Evolutionary conservation across 2,113 vertebrate species (phyloP).

Genomic region (Mus musculus): DNA sequence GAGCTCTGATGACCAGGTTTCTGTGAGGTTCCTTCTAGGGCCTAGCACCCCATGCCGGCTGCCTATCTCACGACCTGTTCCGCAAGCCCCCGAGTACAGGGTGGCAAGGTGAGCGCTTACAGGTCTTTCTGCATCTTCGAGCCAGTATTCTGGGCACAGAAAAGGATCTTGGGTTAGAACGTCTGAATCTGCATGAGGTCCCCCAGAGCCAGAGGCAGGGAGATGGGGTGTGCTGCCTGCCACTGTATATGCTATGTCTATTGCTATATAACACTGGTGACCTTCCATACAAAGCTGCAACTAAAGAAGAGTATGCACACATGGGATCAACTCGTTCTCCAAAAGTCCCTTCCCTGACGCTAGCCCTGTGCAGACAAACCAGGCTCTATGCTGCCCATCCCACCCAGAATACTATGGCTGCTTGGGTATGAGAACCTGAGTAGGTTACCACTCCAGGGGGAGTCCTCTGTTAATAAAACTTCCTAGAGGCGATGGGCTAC

Average conservation of each 20-base stretch:
- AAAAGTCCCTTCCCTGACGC: background rate
- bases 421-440: background rate
- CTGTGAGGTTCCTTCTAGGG: background rate
- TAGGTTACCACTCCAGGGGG: background rate
- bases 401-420: background rate
- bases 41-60: background rate
- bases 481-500: background rate
- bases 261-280: background rate
- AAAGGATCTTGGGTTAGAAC: background rate
- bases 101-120: background rate
- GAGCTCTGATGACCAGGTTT: background rate
- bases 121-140: background rate
- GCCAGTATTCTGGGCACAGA: background rate
- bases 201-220: background rate
- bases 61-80: background rate
- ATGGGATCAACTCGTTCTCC: background rate
- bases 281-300: background rate
- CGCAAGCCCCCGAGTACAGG: no score
- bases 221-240: no score
- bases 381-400: background rate
- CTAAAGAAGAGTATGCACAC: background rate
- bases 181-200: no score
- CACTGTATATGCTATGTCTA: background rate
- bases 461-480: background rate
- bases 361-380: background rate